Base-by-base conservation (phyloP, 2,113 vertebrate species). In the Gallinago paraguaiae region DNA sequence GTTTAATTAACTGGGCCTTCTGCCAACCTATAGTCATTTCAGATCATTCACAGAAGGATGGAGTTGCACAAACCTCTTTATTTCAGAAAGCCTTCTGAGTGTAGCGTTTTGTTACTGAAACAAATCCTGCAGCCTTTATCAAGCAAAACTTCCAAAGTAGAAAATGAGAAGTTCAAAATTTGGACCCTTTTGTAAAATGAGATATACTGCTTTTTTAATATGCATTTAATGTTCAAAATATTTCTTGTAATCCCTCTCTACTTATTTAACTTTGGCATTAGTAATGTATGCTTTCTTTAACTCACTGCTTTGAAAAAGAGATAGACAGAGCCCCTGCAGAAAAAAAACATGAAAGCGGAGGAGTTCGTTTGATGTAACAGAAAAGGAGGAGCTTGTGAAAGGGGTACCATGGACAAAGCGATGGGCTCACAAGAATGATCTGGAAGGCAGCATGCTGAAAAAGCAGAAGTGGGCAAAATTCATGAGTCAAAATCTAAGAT, bases 1-100 rank as follows among this genome's bases (percentile, higher is more conserved):
- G 74, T 90, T 86, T 88, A 86, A 88, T 93, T 92, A 95, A 92
- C 88, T 76, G 61, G 80, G 86, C 77, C 27, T 80, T 91, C 90
- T 95, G 88, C 90, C 94, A 93, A 63, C 23, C 53, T 88, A 3
- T 61, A 31, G 3, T 72, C 82, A 77, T 57, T 85, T 83, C 50
- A 53, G 50, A 81, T 91, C 57, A 31, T 79, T 81, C 69, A 67
- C 33, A 76, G 56, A 45, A 87, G 85, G 72, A 65, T 77, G 48
- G 35, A 35, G 37, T 45, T 78, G 65, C 65, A 91, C 77, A 91
- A 79, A 82, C 65, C 56, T 90, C 87, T 71, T 19, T 56, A 27
- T 78, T 86, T 93, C 68, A 92, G 54, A 76, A 79, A 72, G 31
- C 24, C 45, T 28, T 86, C 67, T 4, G 20, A 75, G 24, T 57